These are phyloP conservation scores for Drosophila subquinaria DNA, from an alignment of 2,888 invertebrate genomes.

Conservation along the genomic window DNA sequence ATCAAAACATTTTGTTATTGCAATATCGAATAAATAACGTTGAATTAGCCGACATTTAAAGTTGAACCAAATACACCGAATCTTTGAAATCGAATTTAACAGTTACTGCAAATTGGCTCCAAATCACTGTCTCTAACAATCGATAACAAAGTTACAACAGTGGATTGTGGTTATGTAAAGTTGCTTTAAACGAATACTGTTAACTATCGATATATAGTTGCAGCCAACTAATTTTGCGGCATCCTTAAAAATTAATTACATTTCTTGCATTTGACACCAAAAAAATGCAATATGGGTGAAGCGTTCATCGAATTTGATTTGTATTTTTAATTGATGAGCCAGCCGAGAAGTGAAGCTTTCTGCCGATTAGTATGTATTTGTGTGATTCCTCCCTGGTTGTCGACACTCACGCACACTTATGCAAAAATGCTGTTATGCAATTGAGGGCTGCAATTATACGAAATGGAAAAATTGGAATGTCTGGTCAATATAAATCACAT, in stretches of 20 bases:
- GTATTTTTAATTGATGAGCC: conserved; percentile 27
- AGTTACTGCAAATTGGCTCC: conserved; percentile 5
- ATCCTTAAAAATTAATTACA: conserved; percentile 23
- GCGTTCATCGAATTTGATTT: conserved; percentile 34
- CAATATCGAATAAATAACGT: neutral
- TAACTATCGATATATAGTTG: conserved; percentile 59
- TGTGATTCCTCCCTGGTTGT: conserved; percentile 72
- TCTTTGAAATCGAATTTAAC: conserved; percentile 12
- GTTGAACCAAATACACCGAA: conserved; percentile 1
- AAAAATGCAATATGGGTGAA: conserved; percentile 37
- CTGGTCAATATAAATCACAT: neutral
- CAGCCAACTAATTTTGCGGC: conserved; percentile 41
- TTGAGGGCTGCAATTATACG: conserved; percentile 73
- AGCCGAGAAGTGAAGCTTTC: conserved; percentile 27
- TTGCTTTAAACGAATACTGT: conserved; percentile 68
- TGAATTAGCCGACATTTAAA: neutral
- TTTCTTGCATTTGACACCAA: conserved; percentile 25
- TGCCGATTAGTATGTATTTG: conserved; percentile 55
- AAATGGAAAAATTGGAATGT: conserved; percentile 18
- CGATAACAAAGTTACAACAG: conserved; percentile 34
- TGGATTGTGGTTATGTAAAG: conserved; percentile 49
- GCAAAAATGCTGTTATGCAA: conserved; percentile 83
- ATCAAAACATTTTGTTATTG: conserved; percentile 4
- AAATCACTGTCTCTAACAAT: conserved; percentile 16
- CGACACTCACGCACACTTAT: conserved; percentile 71